Conservation (phyloP, 1,140 invertebrate genomes). For the Lasioglossum albipes region DNA sequence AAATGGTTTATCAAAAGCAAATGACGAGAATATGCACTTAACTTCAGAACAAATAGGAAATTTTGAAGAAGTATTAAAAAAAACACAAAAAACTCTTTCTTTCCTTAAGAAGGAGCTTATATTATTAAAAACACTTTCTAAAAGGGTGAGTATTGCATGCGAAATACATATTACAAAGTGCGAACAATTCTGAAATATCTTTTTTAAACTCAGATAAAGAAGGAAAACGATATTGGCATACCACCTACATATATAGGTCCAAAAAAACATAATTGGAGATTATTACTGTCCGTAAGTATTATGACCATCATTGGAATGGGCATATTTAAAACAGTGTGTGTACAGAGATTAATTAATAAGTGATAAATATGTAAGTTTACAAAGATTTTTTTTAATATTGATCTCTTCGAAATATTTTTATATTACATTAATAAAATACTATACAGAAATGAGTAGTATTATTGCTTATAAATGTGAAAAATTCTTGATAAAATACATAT, state of each 20-base stretch:
- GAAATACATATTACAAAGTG: conserved; percentile 13
- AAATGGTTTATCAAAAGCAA: conserved; percentile 55
- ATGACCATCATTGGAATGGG: conserved; percentile 64
- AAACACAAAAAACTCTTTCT: conserved; percentile 57
- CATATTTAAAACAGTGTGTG: conserved; percentile 60
- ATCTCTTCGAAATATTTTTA: not conserved
- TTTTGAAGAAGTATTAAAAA: conserved; percentile 61
- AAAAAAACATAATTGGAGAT: conserved; percentile 60
- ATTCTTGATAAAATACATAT: conserved; percentile 10
- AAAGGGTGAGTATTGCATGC: conserved; percentile 58
- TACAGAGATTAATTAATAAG: not conserved
- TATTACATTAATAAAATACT: conserved; percentile 42
- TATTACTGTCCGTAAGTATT: conserved; percentile 64
- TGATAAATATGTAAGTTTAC: conserved; percentile 7
- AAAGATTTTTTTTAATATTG: not conserved
- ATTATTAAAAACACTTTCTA: conserved; percentile 55
- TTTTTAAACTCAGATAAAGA: conserved; percentile 62
- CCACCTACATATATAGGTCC: conserved; percentile 68
- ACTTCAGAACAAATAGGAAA: conserved; percentile 44
- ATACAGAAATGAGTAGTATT: conserved; percentile 17
- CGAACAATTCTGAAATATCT: conserved; percentile 18
- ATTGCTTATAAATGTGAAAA: conserved; percentile 25
- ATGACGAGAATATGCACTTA: conserved; percentile 43
- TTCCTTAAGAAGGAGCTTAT: conserved; percentile 66
- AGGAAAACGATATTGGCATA: conserved; percentile 55